Conservation (phyloP, 2,797 vertebrate species). For the Anableps anableps region DNA sequence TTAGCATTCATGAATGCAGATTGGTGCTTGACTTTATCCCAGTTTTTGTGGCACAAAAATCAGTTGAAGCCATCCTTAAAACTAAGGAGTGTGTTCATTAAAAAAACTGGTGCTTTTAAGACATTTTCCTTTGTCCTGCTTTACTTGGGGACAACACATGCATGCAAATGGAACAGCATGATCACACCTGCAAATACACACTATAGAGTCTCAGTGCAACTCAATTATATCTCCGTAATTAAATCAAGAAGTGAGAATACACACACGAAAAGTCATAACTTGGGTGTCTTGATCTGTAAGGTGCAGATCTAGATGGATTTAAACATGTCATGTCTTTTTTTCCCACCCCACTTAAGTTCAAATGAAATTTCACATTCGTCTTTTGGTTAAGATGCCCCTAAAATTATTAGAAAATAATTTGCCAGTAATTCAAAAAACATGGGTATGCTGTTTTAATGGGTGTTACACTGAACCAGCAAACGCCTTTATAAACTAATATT, state of each 20-base stretch:
- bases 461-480: too few relatives aligned
- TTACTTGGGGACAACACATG: constrained; percentile 37
- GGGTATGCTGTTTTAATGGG: too few relatives aligned
- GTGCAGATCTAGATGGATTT: too few relatives aligned
- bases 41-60: constrained; percentile 46
- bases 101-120: constrained; percentile 37
- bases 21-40: constrained; percentile 58
- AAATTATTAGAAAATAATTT: too few relatives aligned
- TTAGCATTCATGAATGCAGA: constrained; percentile 69
- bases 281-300: too few relatives aligned
- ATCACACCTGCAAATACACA: neutral
- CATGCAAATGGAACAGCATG: constrained; percentile 20
- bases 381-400: neutral
- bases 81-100: constrained; percentile 29
- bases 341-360: too few relatives aligned
- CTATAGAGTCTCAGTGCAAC: neutral
- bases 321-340: too few relatives aligned
- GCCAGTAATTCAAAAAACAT: too few relatives aligned
- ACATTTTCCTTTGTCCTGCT: constrained; percentile 39
- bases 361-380: neutral
- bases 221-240: neutral
- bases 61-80: constrained; percentile 37
- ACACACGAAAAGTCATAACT: neutral
- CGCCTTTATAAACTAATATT: too few relatives aligned
- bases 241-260: neutral